A percentile compares a stretch with the other conserved stretches of the same genome.
Evolutionary conservation across 2,113 vertebrate species (phyloP).

Genomic region (Pterophyllum scalare): DNA sequence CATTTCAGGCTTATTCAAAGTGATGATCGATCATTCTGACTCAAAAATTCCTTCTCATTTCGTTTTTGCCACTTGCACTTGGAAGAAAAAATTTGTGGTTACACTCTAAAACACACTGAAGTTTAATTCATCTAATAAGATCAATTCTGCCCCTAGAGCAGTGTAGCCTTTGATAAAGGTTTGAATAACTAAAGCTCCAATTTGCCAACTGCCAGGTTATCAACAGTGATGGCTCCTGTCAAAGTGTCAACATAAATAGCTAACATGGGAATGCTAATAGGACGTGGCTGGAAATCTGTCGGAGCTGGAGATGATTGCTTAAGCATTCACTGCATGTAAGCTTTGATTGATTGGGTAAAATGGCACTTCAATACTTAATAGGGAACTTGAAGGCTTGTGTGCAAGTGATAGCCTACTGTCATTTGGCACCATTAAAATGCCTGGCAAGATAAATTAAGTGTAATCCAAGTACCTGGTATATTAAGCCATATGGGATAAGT

Average conservation of each 20-base stretch:
- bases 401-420: conserved; percentile 46
- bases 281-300: conserved; percentile 26
- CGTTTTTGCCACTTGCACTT: not conserved
- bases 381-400: conserved; percentile 26
- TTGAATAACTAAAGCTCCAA: conserved; percentile 45
- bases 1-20: not conserved
- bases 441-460: conserved; percentile 36
- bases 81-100: not conserved
- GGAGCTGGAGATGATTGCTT: conserved; percentile 18
- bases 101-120: not conserved
- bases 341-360: conserved; percentile 52
- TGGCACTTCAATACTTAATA: conserved; percentile 43
- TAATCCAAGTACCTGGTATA: conserved; percentile 34
- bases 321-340: conserved; percentile 11
- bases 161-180: conserved; percentile 32
- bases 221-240: conserved; percentile 33
- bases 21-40: not conserved
- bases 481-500: conserved; percentile 29
- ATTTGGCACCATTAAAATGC: conserved; percentile 50
- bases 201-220: conserved; percentile 43
- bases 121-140: conserved; percentile 35
- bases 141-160: conserved; percentile 36
- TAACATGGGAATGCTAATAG: conserved; percentile 48
- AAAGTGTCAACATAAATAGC: conserved; percentile 50
- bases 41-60: not conserved